Conservation (phyloP, 1,140 invertebrate species). For the Caenorhabditis inopinata region DNA sequence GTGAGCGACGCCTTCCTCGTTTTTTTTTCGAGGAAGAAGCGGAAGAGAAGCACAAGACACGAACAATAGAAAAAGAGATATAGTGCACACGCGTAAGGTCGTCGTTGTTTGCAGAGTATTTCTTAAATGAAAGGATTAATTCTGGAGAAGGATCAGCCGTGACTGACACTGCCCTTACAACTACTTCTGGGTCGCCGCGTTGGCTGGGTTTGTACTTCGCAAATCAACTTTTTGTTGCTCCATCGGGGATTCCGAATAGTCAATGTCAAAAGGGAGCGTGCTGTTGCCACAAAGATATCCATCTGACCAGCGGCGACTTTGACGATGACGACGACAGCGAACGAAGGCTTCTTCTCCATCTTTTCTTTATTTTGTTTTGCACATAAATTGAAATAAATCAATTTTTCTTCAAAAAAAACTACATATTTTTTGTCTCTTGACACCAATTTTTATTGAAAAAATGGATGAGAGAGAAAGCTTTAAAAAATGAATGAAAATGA, state of each 20-base stretch:
- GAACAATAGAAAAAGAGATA: not conserved
- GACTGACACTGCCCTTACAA: too few species aligned
- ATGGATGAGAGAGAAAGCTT: not conserved
- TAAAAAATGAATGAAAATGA: not conserved
- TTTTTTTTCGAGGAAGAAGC: not conserved
- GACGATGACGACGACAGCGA: too few species aligned
- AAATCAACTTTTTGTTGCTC: too few species aligned
- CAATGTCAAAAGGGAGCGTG: too few species aligned
- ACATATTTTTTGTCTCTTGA: not conserved
- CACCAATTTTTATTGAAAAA: not conserved
- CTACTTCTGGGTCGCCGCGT: too few species aligned
- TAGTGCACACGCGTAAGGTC: not conserved
- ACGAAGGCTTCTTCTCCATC: not conserved
- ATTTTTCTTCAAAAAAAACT: not conserved
- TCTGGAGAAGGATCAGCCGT: not conserved
- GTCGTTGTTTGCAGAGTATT: not conserved
- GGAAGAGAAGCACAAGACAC: not conserved
- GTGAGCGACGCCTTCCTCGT: not conserved
- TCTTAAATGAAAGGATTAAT: not conserved
- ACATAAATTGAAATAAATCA: slow-evolving; percentile 27
- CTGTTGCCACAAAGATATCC: not conserved
- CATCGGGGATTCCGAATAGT: not conserved
- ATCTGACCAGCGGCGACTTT: slow-evolving; percentile 3
- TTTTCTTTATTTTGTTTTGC: slow-evolving; percentile 4
- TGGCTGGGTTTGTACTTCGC: too few species aligned